Evolutionary conservation across 2,113 vertebrate species (phyloP), one percentile per base, ranked within the genome.

Genomic region (Typhlomys cinereus): DNA sequence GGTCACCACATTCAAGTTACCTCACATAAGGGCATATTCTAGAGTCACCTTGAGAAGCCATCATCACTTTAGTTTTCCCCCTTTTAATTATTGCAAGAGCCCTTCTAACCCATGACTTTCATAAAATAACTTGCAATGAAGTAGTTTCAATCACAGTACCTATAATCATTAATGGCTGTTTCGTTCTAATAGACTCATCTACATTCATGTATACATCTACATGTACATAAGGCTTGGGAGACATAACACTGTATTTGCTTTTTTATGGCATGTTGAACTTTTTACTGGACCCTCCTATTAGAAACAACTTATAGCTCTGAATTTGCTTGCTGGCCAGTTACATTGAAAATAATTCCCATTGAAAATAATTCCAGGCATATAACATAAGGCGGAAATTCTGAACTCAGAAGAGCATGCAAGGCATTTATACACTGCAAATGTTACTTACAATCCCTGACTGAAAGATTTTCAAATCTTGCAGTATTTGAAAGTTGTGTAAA

Each of bases 51-150:
- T 2, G 10, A 34, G 61, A 61, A 44, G 85, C 39, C 10, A 31
- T 44, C 70, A 83, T 94, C 17, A 39, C 52, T 88, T 84, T 1
- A 3, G 1, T n/a, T 76, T 94, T 85, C 64, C n/a, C n/a, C 46
- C n/a, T 54, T 93, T 92, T 66, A 52, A 81, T 83, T 91, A 94
- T 81, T 92, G 59, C 29, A 61, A 21, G 21, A 87, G 10, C 12
- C 54, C 61, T 73, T 76, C 67, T 84, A 83, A 86, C 52, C 23
- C 8, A 64, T 80, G 88, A 71, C 41, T 82, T 85, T 41, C 27
- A 50, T 48, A 88, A 89, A 80, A 50, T 46, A 78, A 36, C 46
- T 69, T 88, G 48, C 29, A 36, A 15, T 25, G 11, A 14, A 46
- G 6, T 25, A 61, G 50, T 94, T 82, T 74, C 78, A 79, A 50